Evolutionary conservation across 2,888 invertebrate species (phyloP).

Genomic region (Sycophila texana): DNA sequence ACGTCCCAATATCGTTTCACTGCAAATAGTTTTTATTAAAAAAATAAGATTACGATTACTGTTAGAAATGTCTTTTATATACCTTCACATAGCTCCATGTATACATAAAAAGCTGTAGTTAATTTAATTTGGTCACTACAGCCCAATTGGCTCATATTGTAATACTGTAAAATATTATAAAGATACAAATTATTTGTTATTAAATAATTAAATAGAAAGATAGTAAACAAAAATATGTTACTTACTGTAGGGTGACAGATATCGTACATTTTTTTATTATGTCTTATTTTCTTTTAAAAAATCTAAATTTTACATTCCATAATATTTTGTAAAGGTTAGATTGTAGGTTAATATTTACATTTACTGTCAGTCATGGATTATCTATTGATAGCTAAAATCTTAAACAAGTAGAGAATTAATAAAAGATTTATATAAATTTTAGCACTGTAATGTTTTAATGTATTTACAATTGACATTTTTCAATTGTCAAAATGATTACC

Average conservation of each 20-base stretch:
- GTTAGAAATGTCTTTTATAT: slow-evolving; percentile 51
- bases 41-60: neutral
- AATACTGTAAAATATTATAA: slow-evolving; percentile 66
- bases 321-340: too few species aligned
- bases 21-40: slow-evolving; percentile 59
- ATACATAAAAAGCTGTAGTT: slow-evolving; percentile 77
- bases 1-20: slow-evolving; percentile 76
- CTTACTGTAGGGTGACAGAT: slow-evolving; percentile 71
- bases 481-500: too few species aligned
- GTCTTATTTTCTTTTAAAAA: neutral
- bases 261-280: slow-evolving; percentile 63
- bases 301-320: too few species aligned
- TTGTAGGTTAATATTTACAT: too few species aligned
- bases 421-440: too few species aligned
- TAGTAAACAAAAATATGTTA: slow-evolving; percentile 41
- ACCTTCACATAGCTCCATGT: slow-evolving; percentile 79
- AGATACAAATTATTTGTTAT: neutral
- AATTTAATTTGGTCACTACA: slow-evolving; percentile 75
- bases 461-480: too few species aligned
- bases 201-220: neutral
- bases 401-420: too few species aligned
- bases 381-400: too few species aligned
- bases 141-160: slow-evolving; percentile 75
- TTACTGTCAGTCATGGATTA: too few species aligned
- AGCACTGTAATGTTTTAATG: too few species aligned